Conservation (phyloP, 1,140 invertebrate genomes). For the Bicyclus anynana region DNA sequence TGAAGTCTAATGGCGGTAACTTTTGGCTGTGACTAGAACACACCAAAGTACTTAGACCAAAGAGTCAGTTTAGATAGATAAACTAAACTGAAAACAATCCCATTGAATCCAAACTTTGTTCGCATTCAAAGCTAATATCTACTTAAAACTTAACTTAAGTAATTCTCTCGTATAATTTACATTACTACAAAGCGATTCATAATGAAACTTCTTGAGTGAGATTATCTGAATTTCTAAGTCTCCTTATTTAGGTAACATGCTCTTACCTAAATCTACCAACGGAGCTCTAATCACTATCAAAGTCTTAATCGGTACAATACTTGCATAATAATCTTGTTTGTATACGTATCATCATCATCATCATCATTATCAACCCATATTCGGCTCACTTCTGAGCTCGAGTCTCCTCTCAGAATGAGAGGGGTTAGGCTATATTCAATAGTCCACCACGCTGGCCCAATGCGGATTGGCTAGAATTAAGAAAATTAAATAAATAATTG, state of each 20-base stretch:
- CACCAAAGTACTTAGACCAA: neutral
- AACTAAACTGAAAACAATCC: neutral
- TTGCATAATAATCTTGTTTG: neutral
- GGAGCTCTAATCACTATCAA: slow-evolving; percentile 7
- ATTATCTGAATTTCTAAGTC: slow-evolving; percentile 23
- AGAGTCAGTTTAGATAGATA: neutral
- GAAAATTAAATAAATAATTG: too few relatives aligned
- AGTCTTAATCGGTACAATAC: neutral
- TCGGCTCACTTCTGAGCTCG: too few relatives aligned
- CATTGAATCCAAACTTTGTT: neutral
- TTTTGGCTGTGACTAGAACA: neutral
- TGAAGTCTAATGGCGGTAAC: too few relatives aligned
- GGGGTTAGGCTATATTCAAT: too few relatives aligned
- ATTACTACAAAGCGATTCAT: slow-evolving; percentile 17
- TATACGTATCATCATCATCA: too few relatives aligned
- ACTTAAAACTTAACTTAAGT: slow-evolving; percentile 33
- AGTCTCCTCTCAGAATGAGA: too few relatives aligned
- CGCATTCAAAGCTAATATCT: slow-evolving; percentile 4
- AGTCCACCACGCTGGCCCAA: too few relatives aligned
- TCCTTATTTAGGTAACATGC: slow-evolving; percentile 16
- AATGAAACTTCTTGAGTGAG: slow-evolving; percentile 5
- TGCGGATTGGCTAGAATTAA: too few relatives aligned
- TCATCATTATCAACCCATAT: too few relatives aligned
- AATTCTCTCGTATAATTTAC: slow-evolving; percentile 19
- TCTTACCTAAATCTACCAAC: slow-evolving; percentile 9